Evolutionary conservation across 2,888 invertebrate species (phyloP).

Genomic region (Halictus ligatus): DNA sequence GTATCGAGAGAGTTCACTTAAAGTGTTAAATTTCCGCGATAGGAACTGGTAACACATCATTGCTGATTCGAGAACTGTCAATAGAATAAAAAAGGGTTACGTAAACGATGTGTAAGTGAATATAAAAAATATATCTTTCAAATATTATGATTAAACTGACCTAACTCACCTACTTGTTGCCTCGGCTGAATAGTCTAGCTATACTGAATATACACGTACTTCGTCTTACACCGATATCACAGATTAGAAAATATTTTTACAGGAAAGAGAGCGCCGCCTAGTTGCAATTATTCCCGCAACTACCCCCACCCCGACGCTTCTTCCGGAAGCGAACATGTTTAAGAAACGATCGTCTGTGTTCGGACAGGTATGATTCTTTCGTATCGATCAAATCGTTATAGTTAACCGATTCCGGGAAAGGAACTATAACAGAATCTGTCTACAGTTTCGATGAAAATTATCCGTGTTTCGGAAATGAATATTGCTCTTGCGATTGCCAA

Average conservation of each 20-base stretch:
- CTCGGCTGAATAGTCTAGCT: conserved; percentile 12
- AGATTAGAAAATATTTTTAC: conserved; percentile 43
- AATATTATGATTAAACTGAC: conserved; percentile 33
- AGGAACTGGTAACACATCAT: conserved; percentile 6
- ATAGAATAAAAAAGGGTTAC: neutral
- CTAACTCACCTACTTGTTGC: conserved; percentile 29
- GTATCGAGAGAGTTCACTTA: neutral
- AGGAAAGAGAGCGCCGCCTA: neutral
- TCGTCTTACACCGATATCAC: conserved; percentile 40
- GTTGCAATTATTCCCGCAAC: neutral
- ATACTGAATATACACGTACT: conserved; percentile 44
- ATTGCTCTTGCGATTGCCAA: neutral
- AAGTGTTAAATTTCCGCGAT: conserved; percentile 17
- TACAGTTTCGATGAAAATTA: neutral
- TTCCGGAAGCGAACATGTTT: neutral
- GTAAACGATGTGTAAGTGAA: conserved; percentile 4
- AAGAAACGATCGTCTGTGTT: neutral
- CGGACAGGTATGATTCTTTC: neutral
- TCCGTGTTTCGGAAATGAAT: neutral
- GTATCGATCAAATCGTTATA: neutral
- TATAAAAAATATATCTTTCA: conserved; percentile 22
- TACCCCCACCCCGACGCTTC: neutral
- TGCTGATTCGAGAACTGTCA: neutral
- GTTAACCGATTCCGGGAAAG: neutral
- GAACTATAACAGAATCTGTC: neutral